Evolutionary conservation across 1,140 invertebrate genomes (phyloP).

Genomic region (Ooceraea biroi): DNA sequence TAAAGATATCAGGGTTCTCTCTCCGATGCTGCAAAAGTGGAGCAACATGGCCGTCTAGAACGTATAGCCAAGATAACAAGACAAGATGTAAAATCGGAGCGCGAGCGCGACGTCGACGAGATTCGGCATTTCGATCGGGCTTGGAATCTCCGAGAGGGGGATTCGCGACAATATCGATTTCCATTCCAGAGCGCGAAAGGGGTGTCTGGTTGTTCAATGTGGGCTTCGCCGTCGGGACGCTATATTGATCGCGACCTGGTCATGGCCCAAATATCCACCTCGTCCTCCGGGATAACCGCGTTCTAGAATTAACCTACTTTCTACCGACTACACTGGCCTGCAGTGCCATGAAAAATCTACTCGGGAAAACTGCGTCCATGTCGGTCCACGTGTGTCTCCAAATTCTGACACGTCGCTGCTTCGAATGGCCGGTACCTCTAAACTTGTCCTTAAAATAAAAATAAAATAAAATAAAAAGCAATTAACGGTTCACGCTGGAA

Average conservation of each 20-base stretch:
- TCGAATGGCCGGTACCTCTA: too few relatives aligned
- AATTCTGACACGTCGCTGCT: slow-evolving; percentile 15
- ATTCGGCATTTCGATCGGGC: slow-evolving; percentile 45
- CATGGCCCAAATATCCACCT: slow-evolving; percentile 84
- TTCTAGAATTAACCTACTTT: slow-evolving; percentile 83
- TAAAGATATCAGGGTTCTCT: slow-evolving; percentile 22
- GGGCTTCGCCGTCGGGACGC: slow-evolving; percentile 76
- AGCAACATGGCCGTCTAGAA: slow-evolving; percentile 40
- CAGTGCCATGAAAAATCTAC: slow-evolving; percentile 41
- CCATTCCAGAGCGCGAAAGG: slow-evolving; percentile 51
- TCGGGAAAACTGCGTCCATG: not conserved
- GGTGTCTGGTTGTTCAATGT: slow-evolving; percentile 46
- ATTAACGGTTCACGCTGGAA: too few relatives aligned
- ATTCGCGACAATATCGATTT: slow-evolving; percentile 48
- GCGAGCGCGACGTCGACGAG: slow-evolving; percentile 2
- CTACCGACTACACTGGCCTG: slow-evolving; percentile 23
- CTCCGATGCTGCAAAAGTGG: slow-evolving; percentile 49
- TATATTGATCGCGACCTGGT: slow-evolving; percentile 85
- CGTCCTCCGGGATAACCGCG: slow-evolving; percentile 81
- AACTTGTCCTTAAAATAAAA: too few relatives aligned
- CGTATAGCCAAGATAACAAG: slow-evolving; percentile 14
- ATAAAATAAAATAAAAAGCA: too few relatives aligned
- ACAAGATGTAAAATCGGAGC: slow-evolving; percentile 41
- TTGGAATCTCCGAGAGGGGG: not conserved
- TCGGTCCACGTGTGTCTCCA: not conserved